Conservation (phyloP, 2,888 invertebrate species). For the Eledone cirrhosa region DNA sequence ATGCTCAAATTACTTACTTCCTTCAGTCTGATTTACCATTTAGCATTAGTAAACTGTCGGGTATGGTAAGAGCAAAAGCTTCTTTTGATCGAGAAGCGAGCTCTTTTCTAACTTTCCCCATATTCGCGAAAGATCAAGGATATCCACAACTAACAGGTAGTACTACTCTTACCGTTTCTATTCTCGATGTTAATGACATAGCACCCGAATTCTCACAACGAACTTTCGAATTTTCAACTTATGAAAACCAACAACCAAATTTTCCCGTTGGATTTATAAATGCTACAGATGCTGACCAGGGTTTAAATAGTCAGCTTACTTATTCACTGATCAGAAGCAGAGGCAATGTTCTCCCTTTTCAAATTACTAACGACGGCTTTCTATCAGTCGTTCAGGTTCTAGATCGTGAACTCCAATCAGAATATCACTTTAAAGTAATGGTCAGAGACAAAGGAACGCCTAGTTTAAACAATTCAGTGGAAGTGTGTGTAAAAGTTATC, state of each 20-base stretch:
- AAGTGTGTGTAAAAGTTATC: constrained; percentile 46
- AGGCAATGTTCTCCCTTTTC: constrained; percentile 42
- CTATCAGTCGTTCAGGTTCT: constrained; percentile 44
- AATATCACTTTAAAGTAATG: constrained; percentile 49
- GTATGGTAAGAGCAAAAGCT: constrained; percentile 46
- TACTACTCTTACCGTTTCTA: constrained; percentile 44
- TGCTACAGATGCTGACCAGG: constrained; percentile 49
- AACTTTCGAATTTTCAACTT: constrained; percentile 45
- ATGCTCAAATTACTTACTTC: constrained; percentile 47
- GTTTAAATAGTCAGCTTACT: constrained; percentile 49
- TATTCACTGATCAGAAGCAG: constrained; percentile 38
- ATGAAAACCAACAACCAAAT: constrained; percentile 45
- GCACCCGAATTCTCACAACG: constrained; percentile 46
- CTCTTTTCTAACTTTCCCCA: constrained; percentile 45
- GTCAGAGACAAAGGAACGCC: constrained; percentile 57
- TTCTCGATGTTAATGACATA: constrained; percentile 54
- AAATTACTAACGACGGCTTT: constrained; percentile 47
- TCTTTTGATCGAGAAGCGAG: constrained; percentile 51
- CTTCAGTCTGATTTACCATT: constrained; percentile 46
- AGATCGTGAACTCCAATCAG: constrained; percentile 49
- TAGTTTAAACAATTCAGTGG: constrained; percentile 45
- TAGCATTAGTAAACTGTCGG: constrained; percentile 45
- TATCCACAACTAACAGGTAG: constrained; percentile 44
- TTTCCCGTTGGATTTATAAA: constrained; percentile 43
- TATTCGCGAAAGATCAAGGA: constrained; percentile 51